Percentiles rank a stretch among this genome's conserved stretches.
Evolutionary conservation across 1,140 invertebrate species (phyloP).

Genomic region (Parapsyche elsis): DNA sequence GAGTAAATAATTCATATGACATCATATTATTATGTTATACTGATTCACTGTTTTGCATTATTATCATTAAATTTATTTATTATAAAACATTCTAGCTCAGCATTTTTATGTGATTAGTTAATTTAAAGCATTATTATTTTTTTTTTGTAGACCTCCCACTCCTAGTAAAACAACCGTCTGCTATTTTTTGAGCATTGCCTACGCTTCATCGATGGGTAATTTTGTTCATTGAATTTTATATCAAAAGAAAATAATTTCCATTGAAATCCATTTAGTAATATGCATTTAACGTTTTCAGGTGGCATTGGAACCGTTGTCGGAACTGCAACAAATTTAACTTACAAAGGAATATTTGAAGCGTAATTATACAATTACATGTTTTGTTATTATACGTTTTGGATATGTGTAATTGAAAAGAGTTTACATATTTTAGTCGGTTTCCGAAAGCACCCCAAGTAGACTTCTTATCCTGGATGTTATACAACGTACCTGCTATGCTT

Average conservation of each 20-base stretch:
- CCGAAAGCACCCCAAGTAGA: conserved; percentile 72
- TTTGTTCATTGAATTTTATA: conserved; percentile 24
- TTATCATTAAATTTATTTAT: no score
- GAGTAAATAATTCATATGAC: conserved; percentile 56
- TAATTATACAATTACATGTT: conserved; percentile 61
- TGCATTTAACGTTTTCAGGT: conserved; percentile 59
- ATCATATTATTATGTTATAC: not conserved
- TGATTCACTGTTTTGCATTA: not conserved
- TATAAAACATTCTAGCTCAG: no score
- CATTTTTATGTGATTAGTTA: not conserved
- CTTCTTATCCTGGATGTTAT: conserved; percentile 83
- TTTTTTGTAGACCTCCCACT: conserved; percentile 61
- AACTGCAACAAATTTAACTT: conserved; percentile 88
- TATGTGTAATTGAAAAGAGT: not conserved
- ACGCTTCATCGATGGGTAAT: conserved; percentile 77
- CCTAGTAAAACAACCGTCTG: conserved; percentile 76
- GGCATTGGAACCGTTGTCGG: conserved; percentile 90
- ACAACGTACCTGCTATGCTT: conserved; percentile 75
- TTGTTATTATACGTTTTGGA: conserved; percentile 40
- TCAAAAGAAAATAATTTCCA: not conserved
- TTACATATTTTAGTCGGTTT: conserved; percentile 65
- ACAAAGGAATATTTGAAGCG: conserved; percentile 80
- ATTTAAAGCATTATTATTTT: not conserved
- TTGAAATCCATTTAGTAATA: not conserved
- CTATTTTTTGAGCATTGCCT: conserved; percentile 82